Base-by-base conservation (phyloP, 2,113 vertebrate species). In the Planiliza haematocheilus region DNA sequence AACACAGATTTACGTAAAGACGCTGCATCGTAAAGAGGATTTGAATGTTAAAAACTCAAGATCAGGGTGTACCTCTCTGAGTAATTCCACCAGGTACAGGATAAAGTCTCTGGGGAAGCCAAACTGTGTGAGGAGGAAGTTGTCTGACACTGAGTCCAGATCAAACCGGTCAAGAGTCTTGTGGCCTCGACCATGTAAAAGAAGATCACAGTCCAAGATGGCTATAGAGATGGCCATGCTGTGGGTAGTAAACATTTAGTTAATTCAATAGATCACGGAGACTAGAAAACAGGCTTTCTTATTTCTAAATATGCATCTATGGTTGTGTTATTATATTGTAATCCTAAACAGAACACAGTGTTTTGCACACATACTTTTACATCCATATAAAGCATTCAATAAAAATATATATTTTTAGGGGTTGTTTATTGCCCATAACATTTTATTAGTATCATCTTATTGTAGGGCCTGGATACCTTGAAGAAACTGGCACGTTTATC, bases 71-170 rank as follows among this genome's bases (percentile, higher is more conserved):
- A 45, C 90, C 65, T 91, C 90, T 85, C 86, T 63, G 13, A 99
- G 89, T 45, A 99, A 89, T 41, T 97, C 96, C 78, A 99, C 96
- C 82, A 99, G 91, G 76, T 97, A 96, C 79, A 94, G 93, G 68
- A 99, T 99, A 70, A 99, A 99, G 34, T 96, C 93, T 11, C 97
- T 95, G 7, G 96, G 96, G 77, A 99, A 99, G 57, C 97, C 97
- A 3, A 98, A 99, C 0, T 93, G 94, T 8, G 95, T 93, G 46
- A 98, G 87, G 18, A 99, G 93, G 55, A 97, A 96, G 18, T 95
- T 86, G 75, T 99, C 96, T 0, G 96, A 95, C 36, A 98, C 96
- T 7, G 95, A 95, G 20, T 96, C 95, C 74, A 99, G 91, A 66
- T 97, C 95, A 86, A 98, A 99, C 24, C 97, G 95, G 87, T 99